phyloP scores from a whole-genome alignment of 2,113 vertebrate species.

The Isichthys henryi region DNA sequence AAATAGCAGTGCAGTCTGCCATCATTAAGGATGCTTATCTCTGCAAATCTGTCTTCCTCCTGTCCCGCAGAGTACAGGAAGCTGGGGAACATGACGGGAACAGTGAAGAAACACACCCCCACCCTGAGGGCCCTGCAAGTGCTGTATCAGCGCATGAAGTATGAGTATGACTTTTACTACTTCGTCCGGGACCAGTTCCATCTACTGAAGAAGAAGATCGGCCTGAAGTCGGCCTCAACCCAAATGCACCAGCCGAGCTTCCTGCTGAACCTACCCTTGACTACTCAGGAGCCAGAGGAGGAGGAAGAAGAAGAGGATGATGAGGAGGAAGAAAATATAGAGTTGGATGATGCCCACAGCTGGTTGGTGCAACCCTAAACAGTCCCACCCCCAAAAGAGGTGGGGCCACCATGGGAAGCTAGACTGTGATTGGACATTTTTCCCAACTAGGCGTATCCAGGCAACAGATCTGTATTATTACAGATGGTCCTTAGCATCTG shows the following conservation, averaged over 20 bases:
- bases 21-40: not conserved
- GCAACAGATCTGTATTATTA: not conserved
- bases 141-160: conserved; percentile 75
- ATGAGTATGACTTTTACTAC: conserved; percentile 77
- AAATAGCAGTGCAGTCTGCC: not conserved
- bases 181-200: conserved; percentile 77
- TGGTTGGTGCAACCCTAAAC: conserved; percentile 26
- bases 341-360: conserved; percentile 40
- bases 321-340: conserved; percentile 28
- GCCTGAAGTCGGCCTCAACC: conserved; percentile 61
- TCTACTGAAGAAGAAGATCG: conserved; percentile 74
- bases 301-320: conserved; percentile 66
- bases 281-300: conserved; percentile 59
- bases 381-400: too few relatives aligned
- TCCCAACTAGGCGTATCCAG: not conserved
- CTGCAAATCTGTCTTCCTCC: not conserved
- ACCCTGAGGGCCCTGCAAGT: conserved; percentile 71
- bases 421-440: not conserved
- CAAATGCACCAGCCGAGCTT: conserved; percentile 50
- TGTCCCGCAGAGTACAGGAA: conserved; percentile 66
- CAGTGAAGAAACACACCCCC: conserved; percentile 72
- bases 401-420: not conserved
- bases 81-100: conserved; percentile 77
- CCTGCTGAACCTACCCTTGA: conserved; percentile 54
- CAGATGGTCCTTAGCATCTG: not conserved